A percentile compares a stretch with the other conserved stretches of the same genome.
phyloP scores from a whole-genome alignment of 2,797 vertebrate species.

The Ammospiza maritima region DNA sequence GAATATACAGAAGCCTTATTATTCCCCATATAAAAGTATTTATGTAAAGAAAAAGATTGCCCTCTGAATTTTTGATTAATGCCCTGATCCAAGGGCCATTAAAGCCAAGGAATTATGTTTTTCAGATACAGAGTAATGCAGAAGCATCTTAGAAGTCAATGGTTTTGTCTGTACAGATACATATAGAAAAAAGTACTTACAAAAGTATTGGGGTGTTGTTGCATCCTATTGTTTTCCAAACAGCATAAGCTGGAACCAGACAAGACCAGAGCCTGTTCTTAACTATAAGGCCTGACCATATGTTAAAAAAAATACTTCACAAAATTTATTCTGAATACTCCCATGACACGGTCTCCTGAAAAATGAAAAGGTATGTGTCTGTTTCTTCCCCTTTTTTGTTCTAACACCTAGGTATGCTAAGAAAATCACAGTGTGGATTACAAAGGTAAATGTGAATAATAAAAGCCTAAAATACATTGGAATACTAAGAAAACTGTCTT shows the following conservation, averaged over 20 bases:
- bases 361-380: background rate
- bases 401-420: background rate
- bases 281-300: background rate
- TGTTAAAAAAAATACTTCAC: background rate
- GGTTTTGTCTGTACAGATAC: background rate
- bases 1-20: background rate
- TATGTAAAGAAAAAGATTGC: background rate
- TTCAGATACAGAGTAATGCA: background rate
- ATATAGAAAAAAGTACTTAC: background rate
- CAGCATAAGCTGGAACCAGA: background rate
- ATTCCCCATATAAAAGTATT: background rate
- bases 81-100: background rate
- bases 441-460: background rate
- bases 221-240: background rate
- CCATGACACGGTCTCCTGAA: rapidly evolving
- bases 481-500: background rate
- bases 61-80: background rate
- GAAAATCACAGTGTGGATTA: background rate
- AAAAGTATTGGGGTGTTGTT: background rate
- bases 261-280: background rate
- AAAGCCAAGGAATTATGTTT: background rate
- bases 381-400: background rate
- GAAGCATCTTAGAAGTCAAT: background rate
- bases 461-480: background rate
- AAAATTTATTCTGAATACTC: background rate